Base-by-base conservation (phyloP, 2,797 vertebrate species). In the Morus bassanus region DNA sequence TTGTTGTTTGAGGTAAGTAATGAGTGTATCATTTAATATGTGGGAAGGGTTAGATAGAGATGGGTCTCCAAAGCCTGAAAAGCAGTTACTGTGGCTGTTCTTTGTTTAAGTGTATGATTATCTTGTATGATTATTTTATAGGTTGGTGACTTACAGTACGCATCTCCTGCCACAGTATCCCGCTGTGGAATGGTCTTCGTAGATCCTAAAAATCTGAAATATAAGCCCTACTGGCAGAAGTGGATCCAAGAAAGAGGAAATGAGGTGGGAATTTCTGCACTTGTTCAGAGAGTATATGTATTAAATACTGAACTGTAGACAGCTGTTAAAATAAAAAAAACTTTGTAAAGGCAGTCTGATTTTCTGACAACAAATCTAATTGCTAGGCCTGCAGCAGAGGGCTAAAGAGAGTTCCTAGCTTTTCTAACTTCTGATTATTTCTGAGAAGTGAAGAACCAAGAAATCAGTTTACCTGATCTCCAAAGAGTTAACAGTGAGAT, bases 111-210 rank as follows among this genome's bases (percentile, higher is more conserved):
- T 43, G 28, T 39, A 5, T 35, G 18, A 30, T 48, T 69, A 4
- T 45, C 37, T 50, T 39, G 23, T 64, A 25, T 79, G 56, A 45
- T 93, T 91, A 27, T 91, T 74, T 88, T 76, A 27, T 80, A 99
- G 99, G 99, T 99, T 92, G 99, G 99, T 94, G 99, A 99, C 95
- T 97, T 99, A 72, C 99, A 99, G 87, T 99, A 99, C 53, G 99
- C 99, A 33, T 99, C 99, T 35, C 99, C 99, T 70, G 99, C 99
- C 28, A 99, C 99, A 0, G 99, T 99, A 54, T 99, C 99, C 30
- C 99, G 99, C 65, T 99, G 99, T 82, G 99, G 99, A 63, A 99
- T 99, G 99, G 99, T 99, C 76, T 99, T 98, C 95, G 99, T 99
- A 92, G 99, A 99, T 95, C 99, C 99, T 53, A 99, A 99, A 98